phyloP scores from a whole-genome alignment of 2,888 invertebrate genomes.

The Apamea sordens region DNA sequence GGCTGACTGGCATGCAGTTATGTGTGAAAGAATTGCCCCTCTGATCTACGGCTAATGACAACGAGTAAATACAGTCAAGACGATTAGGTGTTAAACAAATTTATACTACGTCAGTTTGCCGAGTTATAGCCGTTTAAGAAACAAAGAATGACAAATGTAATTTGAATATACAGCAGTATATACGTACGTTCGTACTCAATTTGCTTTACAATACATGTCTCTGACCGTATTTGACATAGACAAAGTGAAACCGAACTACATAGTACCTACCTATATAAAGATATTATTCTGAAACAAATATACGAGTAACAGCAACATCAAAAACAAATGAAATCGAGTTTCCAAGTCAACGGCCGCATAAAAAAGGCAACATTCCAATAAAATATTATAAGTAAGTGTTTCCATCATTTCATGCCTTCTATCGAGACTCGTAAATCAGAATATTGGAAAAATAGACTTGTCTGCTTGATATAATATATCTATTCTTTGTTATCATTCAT shows the following conservation, averaged over 20 bases:
- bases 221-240: neutral
- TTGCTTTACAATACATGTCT: neutral
- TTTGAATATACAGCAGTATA: neutral
- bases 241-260: neutral
- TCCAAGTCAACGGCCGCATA: slow-evolving; percentile 22
- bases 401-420: slow-evolving; percentile 48
- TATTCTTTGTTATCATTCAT: slow-evolving; percentile 12
- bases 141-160: neutral
- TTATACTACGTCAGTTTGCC: no score
- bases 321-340: slow-evolving; percentile 34
- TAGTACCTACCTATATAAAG: neutral
- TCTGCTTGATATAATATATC: slow-evolving; percentile 7
- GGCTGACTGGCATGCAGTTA: no score
- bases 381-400: slow-evolving; percentile 30
- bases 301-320: slow-evolving; percentile 16
- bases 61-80: no score
- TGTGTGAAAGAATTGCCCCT: no score
- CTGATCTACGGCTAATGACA: no score
- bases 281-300: slow-evolving; percentile 17
- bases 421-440: slow-evolving; percentile 45
- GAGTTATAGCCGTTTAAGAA: neutral
- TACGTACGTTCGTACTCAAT: no score
- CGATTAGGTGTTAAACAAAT: no score
- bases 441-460: slow-evolving; percentile 17
- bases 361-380: slow-evolving; percentile 26